These are phyloP conservation scores for Deilephila porcellus DNA, from an alignment of 2,888 invertebrate species.

Conservation along the genomic window DNA sequence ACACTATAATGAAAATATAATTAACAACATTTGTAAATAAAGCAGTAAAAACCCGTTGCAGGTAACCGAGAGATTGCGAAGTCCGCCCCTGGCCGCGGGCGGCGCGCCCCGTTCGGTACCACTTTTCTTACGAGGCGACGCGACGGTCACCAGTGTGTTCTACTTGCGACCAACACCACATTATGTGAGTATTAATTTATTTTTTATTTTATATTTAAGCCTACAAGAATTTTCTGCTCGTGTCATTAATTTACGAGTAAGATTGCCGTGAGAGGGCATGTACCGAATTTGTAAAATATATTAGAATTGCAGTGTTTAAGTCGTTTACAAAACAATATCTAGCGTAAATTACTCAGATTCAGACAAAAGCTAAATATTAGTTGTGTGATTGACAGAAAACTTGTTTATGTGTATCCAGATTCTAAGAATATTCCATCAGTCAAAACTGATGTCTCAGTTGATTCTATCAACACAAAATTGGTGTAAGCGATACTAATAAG, in stretches of 20 bases:
- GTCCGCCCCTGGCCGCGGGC: constrained; percentile 48
- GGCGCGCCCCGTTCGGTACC: constrained; percentile 26
- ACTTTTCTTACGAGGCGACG: constrained; percentile 20
- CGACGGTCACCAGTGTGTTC: constrained; percentile 12
- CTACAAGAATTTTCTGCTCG: no score
- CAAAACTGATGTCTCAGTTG: background rate
- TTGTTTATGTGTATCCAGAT: no score
- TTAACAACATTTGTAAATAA: constrained; percentile 37
- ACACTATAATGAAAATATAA: constrained; percentile 35
- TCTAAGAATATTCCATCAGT: background rate
- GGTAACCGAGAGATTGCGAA: constrained; percentile 50
- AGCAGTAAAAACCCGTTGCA: constrained; percentile 40
- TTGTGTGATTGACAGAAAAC: no score
- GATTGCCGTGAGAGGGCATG: no score
- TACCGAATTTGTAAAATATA: no score
- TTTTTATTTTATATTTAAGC: background rate
- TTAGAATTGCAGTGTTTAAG: no score
- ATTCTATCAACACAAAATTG: background rate
- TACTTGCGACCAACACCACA: background rate
- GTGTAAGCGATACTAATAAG: background rate
- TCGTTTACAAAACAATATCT: no score
- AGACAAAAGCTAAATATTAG: no score
- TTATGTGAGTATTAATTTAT: background rate
- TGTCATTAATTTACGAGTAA: no score
- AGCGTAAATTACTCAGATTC: no score